Evolutionary conservation across 2,888 invertebrate genomes (phyloP).

Genomic region (Lumbricus terrestris): DNA sequence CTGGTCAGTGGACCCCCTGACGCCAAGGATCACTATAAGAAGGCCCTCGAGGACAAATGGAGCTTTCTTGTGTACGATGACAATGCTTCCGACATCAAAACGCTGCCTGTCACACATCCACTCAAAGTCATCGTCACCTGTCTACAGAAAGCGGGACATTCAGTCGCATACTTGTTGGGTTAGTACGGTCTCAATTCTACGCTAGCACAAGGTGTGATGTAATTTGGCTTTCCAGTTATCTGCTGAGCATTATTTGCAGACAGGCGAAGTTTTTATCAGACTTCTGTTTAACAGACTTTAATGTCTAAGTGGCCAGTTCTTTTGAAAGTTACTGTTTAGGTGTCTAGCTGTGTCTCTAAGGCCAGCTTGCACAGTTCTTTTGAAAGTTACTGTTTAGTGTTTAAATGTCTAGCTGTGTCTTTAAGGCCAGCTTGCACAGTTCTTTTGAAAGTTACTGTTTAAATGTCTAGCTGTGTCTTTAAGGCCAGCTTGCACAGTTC

Average conservation of each 20-base stretch:
- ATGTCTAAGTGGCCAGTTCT: too few species aligned
- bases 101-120: conserved; percentile 61
- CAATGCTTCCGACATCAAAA: conserved; percentile 66
- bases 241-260: background rate
- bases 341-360: too few species aligned
- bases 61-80: conserved; percentile 74
- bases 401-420: too few species aligned
- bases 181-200: conserved; percentile 52
- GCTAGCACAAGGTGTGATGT: background rate
- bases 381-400: too few species aligned
- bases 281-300: too few species aligned
- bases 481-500: too few species aligned
- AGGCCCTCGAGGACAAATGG: conserved; percentile 48
- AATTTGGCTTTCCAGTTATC: background rate
- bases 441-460: too few species aligned
- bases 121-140: conserved; percentile 69
- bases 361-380: too few species aligned
- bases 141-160: conserved; percentile 69
- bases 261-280: too few species aligned
- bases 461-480: too few species aligned
- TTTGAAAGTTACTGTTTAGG: too few species aligned
- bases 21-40: conserved; percentile 66
- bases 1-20: conserved; percentile 68
- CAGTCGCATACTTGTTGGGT: conserved; percentile 71
- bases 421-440: too few species aligned